phyloP scores from a whole-genome alignment of 2,113 vertebrate genomes.

The Aphelocoma coerulescens region DNA sequence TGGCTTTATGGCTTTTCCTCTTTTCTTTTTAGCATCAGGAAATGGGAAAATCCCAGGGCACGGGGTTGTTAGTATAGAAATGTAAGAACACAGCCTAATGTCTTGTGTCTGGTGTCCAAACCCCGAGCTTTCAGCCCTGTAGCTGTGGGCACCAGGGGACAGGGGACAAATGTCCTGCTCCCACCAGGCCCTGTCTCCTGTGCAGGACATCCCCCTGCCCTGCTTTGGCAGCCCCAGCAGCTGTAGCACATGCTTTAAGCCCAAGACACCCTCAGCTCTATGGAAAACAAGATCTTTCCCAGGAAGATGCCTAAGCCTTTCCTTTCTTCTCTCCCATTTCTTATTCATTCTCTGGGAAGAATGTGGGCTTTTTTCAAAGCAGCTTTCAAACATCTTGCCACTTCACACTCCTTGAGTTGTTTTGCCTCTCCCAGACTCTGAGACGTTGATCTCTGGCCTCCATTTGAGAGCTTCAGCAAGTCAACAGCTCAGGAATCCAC shows the following conservation, averaged over 20 bases:
- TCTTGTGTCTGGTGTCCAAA: not conserved
- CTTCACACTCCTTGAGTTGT: not conserved
- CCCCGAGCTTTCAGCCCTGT: not conserved
- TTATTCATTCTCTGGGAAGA: not conserved
- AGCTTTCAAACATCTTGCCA: not conserved
- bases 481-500: constrained; percentile 39
- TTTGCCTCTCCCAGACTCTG: not conserved
- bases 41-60: not conserved
- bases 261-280: not conserved
- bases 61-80: accelerated
- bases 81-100: not conserved
- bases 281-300: not conserved
- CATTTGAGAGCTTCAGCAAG: not conserved
- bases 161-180: not conserved
- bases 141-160: not conserved
- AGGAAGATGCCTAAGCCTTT: not conserved
- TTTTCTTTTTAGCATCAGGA: not conserved
- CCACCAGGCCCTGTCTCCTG: not conserved
- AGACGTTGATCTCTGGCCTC: not conserved
- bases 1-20: not conserved
- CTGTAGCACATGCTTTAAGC: not conserved
- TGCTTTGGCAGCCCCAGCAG: not conserved
- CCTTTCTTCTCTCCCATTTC: not conserved
- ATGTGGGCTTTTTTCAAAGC: not conserved
- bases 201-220: not conserved